Conservation (phyloP, 2,797 vertebrate genomes). For the Fringilla coelebs region DNA sequence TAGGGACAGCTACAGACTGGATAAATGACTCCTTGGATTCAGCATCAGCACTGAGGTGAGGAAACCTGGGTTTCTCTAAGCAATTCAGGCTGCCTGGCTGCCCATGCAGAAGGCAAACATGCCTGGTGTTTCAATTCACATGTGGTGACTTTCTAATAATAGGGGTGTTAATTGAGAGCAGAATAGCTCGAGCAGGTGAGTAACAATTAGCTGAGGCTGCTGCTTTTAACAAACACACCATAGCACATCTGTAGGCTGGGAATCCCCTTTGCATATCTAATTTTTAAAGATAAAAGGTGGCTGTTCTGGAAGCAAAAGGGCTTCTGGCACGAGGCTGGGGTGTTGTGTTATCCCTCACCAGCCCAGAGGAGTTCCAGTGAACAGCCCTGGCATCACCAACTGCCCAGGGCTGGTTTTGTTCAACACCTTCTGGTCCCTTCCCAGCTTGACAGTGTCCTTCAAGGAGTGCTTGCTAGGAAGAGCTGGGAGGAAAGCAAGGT, state of each 20-base stretch:
- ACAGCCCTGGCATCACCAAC: not conserved
- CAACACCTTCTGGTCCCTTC: not conserved
- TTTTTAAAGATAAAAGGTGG: not conserved
- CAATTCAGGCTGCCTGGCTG: not conserved
- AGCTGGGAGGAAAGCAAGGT: not conserved
- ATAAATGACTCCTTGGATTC: not conserved
- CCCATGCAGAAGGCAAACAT: conserved; percentile 42
- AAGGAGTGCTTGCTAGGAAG: not conserved
- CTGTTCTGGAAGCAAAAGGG: not conserved
- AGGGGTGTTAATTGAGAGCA: conserved; percentile 31
- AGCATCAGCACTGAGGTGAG: not conserved
- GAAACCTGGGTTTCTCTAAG: not conserved
- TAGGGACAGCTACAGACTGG: not conserved
- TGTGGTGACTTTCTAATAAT: conserved; percentile 21
- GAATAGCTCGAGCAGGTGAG: not conserved
- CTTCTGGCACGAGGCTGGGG: not conserved
- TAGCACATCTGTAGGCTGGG: not conserved
- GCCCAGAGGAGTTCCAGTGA: rapidly evolving
- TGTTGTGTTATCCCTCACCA: not conserved
- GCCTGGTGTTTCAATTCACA: not conserved
- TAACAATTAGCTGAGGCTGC: not conserved
- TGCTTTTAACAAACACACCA: not conserved
- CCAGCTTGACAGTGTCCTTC: not conserved
- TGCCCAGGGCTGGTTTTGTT: not conserved
- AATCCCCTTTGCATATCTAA: not conserved